Conservation (phyloP, 2,888 invertebrate species). For the Pyrgus malvae region DNA sequence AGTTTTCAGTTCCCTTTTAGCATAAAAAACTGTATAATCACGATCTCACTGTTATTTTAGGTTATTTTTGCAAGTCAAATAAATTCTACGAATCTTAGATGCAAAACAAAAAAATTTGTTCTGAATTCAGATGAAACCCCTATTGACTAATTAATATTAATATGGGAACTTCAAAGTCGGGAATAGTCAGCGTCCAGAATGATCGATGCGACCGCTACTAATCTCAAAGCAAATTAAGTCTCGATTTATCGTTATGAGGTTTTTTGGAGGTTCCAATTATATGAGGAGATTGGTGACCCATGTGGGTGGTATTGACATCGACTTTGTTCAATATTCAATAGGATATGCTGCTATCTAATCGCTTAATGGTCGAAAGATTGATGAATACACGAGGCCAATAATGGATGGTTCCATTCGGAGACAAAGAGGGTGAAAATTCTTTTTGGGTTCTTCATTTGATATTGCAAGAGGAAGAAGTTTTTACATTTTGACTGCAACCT, state of each 20-base stretch:
- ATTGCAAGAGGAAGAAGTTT: too few relatives aligned
- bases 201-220: conserved; percentile 55
- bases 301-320: conserved; percentile 60
- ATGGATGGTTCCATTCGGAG: too few relatives aligned
- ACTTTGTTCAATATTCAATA: conserved; percentile 54
- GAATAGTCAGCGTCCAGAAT: conserved; percentile 45
- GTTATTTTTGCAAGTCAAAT: too few relatives aligned
- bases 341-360: conserved; percentile 72
- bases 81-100: too few relatives aligned
- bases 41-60: too few relatives aligned
- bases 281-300: conserved; percentile 32
- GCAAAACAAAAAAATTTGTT: not conserved
- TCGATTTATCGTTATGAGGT: conserved; percentile 41
- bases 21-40: too few relatives aligned
- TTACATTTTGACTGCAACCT: too few relatives aligned
- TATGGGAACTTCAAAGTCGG: conserved; percentile 57
- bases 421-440: too few relatives aligned
- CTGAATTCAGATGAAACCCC: conserved; percentile 17
- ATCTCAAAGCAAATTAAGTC: conserved; percentile 48
- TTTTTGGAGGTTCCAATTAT: conserved; percentile 42
- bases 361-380: conserved; percentile 68
- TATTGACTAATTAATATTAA: conserved; percentile 56
- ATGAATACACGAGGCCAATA: conserved; percentile 56
- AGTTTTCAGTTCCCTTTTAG: too few relatives aligned
- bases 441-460: too few relatives aligned